Conservation (phyloP, 1,140 invertebrate genomes). For the Pseudomyrmex sp. region DNA sequence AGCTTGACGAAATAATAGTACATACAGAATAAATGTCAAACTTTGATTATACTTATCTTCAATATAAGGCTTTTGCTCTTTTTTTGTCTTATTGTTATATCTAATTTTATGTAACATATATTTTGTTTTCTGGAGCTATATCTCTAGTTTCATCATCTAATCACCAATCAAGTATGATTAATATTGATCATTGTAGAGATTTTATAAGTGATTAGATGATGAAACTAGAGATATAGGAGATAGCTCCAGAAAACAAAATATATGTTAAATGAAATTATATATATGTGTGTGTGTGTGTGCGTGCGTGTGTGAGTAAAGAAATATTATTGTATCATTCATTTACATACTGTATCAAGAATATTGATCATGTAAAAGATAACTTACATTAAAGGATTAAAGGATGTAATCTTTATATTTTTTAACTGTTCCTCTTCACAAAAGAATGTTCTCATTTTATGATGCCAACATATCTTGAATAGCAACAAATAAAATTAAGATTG, state of each 20-base stretch:
- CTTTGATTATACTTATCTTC: background rate
- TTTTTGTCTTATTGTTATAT: background rate
- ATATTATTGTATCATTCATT: too few relatives aligned
- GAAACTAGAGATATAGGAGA: background rate
- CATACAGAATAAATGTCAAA: background rate
- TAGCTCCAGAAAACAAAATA: background rate
- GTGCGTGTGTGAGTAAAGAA: too few relatives aligned
- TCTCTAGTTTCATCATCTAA: background rate
- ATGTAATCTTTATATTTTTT: constrained; percentile 1
- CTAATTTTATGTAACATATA: background rate
- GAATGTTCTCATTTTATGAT: too few relatives aligned
- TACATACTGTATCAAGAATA: too few relatives aligned
- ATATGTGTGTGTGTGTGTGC: too few relatives aligned
- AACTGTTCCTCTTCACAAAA: background rate
- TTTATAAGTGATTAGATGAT: background rate
- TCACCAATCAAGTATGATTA: background rate
- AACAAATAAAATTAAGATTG: constrained; percentile 81
- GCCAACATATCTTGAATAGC: background rate
- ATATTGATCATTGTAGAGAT: too few relatives aligned
- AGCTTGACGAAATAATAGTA: background rate
- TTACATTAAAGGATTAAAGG: too few relatives aligned
- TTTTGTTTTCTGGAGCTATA: background rate
- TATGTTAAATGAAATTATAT: background rate
- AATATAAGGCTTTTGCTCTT: background rate
- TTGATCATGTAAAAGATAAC: too few relatives aligned